Evolutionary conservation across 92 coral and sea anemone species (phyloP), one percentile per base, ranked within the genome.

Genomic region (Nematostella vectensis): DNA sequence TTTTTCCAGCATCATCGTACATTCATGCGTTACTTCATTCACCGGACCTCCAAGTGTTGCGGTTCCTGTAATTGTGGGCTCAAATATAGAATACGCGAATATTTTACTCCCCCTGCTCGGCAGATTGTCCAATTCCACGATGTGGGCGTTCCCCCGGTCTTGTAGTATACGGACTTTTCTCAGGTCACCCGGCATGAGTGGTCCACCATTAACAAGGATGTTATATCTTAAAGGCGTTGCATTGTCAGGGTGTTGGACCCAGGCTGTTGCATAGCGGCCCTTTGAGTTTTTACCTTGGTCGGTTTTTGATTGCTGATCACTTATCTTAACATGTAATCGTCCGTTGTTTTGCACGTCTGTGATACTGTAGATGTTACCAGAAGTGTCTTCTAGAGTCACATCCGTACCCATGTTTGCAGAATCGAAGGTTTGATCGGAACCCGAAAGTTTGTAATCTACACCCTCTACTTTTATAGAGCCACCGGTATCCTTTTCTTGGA

Each of bases 351-450:
- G 47, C n/a, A 40, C 13, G 8, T 25, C 51, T 13, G 85, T 81
- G 16, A 84, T 50, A 50, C 59, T 72, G 54, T 74, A 84, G 11
- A 59, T 71, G 37, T 84, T 84, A 4, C 80, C 80, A 52, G 74
- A 74, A 16, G 83, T 55, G 21, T 84, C 94, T 25, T 61, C 62
- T 0, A 84, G 65, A 21, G 6, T 2, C 3, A 57, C 47, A 18
- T 43, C 26, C 12, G 39, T 15, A 8, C 19, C 8, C 0, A 60
- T 24, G 0, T 40, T 38, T 12, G 28, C 29, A 0, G 10, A 3
- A 2, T 3, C 57, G 20, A 48, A 55, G 1, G 66, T 51, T 1
- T 40, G 47, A 23, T 33, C 48, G 2, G 10, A 3, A 17, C 64
- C 33, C n/a, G n/a, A n/a, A n/a, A 70, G 58, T 38, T 33, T 62